These are phyloP conservation scores for Incurvaria masculella DNA, from an alignment of 2,888 invertebrate genomes.

Conservation along the genomic window DNA sequence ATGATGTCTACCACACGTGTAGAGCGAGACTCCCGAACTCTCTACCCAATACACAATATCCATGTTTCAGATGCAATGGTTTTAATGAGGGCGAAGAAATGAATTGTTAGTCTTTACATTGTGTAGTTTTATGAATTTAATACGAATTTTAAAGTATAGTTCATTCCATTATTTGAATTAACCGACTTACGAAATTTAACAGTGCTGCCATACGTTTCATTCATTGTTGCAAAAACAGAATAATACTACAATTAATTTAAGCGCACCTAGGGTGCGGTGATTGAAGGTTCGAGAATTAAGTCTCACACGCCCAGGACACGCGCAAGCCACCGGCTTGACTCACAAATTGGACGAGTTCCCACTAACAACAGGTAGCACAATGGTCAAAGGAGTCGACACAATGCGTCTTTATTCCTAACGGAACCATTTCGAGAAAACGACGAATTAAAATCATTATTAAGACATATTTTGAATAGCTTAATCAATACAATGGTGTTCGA, in stretches of 20 bases:
- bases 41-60: no score
- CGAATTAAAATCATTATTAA: slow-evolving; percentile 7
- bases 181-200: no score
- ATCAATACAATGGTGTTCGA: slow-evolving; percentile 47
- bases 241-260: background rate
- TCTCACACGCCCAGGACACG: background rate
- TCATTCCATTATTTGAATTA: no score
- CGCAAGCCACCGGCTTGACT: background rate
- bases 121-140: no score
- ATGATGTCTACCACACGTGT: no score
- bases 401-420: background rate
- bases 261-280: background rate
- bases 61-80: no score
- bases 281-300: background rate
- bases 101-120: no score
- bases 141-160: no score
- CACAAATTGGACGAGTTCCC: background rate
- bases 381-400: background rate
- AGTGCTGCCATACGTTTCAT: no score
- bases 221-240: background rate
- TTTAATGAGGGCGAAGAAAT: no score
- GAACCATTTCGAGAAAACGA: background rate
- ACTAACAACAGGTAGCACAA: background rate
- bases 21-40: no score
- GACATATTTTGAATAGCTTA: slow-evolving; percentile 48